These are phyloP conservation scores for Tragelaphus scriptus DNA, from an alignment of 2,113 vertebrate species.

Conservation along the genomic window DNA sequence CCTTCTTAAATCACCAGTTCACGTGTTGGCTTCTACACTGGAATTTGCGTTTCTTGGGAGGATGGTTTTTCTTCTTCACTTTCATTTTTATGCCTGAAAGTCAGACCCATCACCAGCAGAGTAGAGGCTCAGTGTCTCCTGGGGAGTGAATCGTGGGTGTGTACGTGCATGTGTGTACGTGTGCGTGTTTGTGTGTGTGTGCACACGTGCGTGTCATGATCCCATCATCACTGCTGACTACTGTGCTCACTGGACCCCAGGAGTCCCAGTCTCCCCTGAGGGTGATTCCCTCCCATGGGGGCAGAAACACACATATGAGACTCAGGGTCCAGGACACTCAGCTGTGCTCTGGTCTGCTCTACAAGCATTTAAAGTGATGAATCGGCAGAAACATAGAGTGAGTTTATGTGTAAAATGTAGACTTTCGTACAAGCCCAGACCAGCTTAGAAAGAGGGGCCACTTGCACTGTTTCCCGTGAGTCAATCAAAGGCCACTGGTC, in stretches of 20 bases:
- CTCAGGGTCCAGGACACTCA: not conserved
- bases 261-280: not conserved
- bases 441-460: not conserved
- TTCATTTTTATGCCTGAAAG: not conserved
- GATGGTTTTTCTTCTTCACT: not conserved
- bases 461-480: no score
- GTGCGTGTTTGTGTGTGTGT: not conserved
- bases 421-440: not conserved
- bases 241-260: not conserved
- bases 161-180: fast-evolving
- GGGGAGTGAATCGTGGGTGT: not conserved
- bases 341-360: not conserved
- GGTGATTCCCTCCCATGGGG: not conserved
- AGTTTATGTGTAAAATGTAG: not conserved
- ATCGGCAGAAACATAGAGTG: not conserved
- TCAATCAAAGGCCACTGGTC: not conserved
- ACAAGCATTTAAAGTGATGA: not conserved
- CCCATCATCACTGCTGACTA: not conserved
- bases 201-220: no score
- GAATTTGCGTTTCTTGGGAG: not conserved
- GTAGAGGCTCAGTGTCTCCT: not conserved
- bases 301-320: not conserved
- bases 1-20: fast-evolving
- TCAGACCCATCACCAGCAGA: not conserved
- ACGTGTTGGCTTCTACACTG: fast-evolving